These are phyloP conservation scores for Noctua comes DNA, from an alignment of 2,888 invertebrate genomes.

Conservation along the genomic window DNA sequence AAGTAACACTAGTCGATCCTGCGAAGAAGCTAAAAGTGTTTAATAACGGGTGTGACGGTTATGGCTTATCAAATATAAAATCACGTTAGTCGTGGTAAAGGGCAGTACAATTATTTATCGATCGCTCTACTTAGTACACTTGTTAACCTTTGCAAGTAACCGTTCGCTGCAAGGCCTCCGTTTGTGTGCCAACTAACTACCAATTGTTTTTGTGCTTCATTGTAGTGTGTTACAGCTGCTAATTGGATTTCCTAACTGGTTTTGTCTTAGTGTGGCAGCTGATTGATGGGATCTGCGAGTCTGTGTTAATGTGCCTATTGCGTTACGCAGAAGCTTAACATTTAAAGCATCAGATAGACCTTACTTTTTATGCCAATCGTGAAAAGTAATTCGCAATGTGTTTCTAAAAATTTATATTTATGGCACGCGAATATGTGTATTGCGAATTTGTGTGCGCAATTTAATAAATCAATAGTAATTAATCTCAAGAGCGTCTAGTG, in stretches of 20 bases:
- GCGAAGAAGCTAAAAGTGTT: neutral
- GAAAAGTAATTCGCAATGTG: constrained; percentile 6
- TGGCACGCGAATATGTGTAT: neutral
- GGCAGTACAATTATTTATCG: constrained; percentile 37
- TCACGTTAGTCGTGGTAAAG: constrained; percentile 33
- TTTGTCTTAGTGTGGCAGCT: constrained; percentile 40
- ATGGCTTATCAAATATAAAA: constrained; percentile 18
- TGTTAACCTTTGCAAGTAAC: constrained; percentile 55
- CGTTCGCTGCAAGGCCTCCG: constrained; percentile 44
- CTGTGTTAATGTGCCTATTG: neutral
- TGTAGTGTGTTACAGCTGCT: constrained; percentile 49
- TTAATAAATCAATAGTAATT: constrained; percentile 5
- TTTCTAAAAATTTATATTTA: constrained; percentile 9
- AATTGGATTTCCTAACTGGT: constrained; percentile 56
- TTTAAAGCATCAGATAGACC: neutral
- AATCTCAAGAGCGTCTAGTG: constrained; percentile 25
- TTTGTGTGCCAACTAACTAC: constrained; percentile 45
- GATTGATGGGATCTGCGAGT: constrained; percentile 33
- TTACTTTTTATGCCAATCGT: constrained; percentile 23
- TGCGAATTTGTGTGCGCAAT: constrained; percentile 11
- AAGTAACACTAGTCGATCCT: neutral
- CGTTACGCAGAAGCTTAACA: neutral
- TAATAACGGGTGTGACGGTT: neutral
- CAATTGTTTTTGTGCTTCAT: constrained; percentile 59
- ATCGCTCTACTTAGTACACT: constrained; percentile 50